A percentile compares a stretch with the other conserved stretches of the same genome.
Conservation (phyloP, 2,113 vertebrate species). For the Piprites chloris region DNA sequence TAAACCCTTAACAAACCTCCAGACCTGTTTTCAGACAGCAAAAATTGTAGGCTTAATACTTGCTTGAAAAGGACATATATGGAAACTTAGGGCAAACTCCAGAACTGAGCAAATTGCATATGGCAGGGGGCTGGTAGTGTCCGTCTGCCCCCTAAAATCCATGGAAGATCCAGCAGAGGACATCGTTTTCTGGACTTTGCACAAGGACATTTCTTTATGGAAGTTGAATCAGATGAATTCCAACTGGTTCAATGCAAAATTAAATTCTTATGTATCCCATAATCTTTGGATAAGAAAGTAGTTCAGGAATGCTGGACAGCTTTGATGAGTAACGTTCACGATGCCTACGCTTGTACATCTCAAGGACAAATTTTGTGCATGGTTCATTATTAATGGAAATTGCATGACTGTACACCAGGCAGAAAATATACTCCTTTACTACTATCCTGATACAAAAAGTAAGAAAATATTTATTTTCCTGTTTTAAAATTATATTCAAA, state of each 20-base stretch:
- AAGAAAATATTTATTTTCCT: slow-evolving; percentile 37
- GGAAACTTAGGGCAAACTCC: background rate
- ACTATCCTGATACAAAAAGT: background rate
- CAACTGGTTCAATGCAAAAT: background rate
- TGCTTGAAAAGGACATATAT: background rate
- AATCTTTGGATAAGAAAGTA: background rate
- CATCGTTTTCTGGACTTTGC: background rate
- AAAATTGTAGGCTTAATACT: background rate
- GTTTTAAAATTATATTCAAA: slow-evolving; percentile 30
- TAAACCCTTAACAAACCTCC: background rate
- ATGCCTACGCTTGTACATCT: background rate
- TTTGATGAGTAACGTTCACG: slow-evolving; percentile 22
- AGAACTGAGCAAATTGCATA: background rate
- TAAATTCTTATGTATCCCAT: background rate
- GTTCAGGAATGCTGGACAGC: background rate
- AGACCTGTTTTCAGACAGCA: background rate
- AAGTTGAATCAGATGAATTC: background rate
- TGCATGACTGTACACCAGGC: background rate
- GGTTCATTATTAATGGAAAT: slow-evolving; percentile 34
- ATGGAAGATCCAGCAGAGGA: background rate
- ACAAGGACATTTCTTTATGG: background rate
- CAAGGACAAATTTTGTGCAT: background rate
- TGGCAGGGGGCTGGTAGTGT: background rate
- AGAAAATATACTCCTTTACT: slow-evolving; percentile 22
- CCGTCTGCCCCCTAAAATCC: background rate